A percentile compares a stretch with the other conserved stretches of the same genome.
phyloP scores from a whole-genome alignment of 2,113 vertebrate species.

The Psittacula cyanocephala region DNA sequence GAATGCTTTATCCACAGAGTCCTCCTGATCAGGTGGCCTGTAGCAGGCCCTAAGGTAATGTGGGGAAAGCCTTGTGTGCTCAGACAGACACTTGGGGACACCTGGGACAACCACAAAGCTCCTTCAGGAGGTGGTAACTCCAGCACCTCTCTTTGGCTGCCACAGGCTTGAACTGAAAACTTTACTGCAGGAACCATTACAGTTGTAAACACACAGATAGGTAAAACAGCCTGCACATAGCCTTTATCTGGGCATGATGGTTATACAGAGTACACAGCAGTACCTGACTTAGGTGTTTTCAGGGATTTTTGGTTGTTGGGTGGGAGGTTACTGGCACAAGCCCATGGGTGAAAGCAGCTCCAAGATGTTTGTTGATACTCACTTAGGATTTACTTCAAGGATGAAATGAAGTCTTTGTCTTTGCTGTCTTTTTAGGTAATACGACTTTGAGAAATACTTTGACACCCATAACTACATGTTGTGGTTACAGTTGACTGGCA shows the following conservation, averaged over 20 bases:
- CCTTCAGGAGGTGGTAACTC: not conserved
- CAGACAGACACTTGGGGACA: not conserved
- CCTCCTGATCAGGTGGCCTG: not conserved
- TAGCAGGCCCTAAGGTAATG: not conserved
- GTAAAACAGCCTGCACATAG: not conserved
- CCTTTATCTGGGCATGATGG: not conserved
- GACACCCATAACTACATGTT: not conserved
- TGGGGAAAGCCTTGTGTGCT: not conserved
- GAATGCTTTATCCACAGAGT: not conserved
- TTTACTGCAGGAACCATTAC: not conserved
- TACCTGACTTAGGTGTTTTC: not conserved
- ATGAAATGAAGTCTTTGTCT: not conserved
- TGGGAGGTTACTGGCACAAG: not conserved
- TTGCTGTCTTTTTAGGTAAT: not conserved
- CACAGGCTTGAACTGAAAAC: accelerated
- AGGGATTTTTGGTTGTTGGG: not conserved
- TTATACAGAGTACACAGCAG: not conserved
- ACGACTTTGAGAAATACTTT: not conserved
- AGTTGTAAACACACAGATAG: accelerated
- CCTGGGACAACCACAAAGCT: not conserved
- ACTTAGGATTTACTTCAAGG: not conserved
- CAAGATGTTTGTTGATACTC: not conserved
- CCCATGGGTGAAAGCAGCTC: not conserved
- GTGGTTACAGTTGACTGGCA: not conserved
- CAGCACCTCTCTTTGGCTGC: not conserved